Percentiles rank a stretch among this genome's conserved stretches.
phyloP scores from a whole-genome alignment of 2,888 invertebrate genomes.

The Xestoiulus laeticollis region DNA sequence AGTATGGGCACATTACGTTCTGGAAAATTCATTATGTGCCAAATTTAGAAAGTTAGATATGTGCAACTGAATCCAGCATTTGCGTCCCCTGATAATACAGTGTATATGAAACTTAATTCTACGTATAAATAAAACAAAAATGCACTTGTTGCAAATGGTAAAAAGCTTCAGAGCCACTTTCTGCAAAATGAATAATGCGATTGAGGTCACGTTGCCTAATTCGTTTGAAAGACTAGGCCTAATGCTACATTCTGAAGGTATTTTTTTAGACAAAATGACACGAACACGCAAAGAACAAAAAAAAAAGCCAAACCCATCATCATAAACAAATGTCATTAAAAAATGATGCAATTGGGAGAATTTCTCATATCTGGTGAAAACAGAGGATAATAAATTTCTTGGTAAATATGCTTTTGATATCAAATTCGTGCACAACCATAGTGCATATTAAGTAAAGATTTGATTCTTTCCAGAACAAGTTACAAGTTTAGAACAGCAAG shows the following conservation, averaged over 20 bases:
- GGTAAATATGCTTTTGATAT: too few species aligned
- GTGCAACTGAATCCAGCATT: background rate
- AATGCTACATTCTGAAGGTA: background rate
- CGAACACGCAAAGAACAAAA: background rate
- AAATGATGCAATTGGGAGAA: slow-evolving; percentile 6
- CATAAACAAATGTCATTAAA: background rate
- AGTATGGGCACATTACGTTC: too few species aligned
- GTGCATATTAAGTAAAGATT: too few species aligned
- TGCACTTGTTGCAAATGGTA: slow-evolving; percentile 27
- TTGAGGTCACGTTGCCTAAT: slow-evolving; percentile 30
- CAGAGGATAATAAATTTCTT: too few species aligned
- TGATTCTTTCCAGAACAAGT: too few species aligned
- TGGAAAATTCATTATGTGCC: background rate
- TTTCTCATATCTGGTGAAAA: background rate
- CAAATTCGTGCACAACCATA: too few species aligned
- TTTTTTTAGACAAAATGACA: background rate
- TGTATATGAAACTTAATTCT: background rate
- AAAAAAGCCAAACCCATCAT: background rate
- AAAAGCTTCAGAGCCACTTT: slow-evolving; percentile 13
- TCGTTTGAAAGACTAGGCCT: slow-evolving; percentile 27
- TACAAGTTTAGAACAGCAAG: too few species aligned
- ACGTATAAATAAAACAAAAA: slow-evolving; percentile 14
- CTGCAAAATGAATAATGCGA: background rate
- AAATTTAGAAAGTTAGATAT: background rate
- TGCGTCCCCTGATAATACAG: background rate